Percentiles rank a stretch among this genome's conserved stretches.
Conservation (phyloP, 2,797 vertebrate species). For the Gambusia yucatana region DNA sequence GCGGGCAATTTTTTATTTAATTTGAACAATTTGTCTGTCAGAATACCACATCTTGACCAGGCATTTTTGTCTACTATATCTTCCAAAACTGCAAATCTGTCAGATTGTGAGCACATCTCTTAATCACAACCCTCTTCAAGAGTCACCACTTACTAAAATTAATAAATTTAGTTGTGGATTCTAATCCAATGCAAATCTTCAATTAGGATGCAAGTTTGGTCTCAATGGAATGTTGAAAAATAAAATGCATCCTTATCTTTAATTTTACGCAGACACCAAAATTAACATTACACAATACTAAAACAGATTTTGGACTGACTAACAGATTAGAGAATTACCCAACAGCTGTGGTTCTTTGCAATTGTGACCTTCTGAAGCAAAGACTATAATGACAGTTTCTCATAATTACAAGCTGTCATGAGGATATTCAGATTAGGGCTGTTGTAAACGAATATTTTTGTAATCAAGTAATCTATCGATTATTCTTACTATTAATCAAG, state of each 20-base stretch:
- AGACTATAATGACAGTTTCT: constrained; percentile 29
- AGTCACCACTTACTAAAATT: not conserved
- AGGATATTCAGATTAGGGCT: not conserved
- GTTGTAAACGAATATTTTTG: too few relatives aligned
- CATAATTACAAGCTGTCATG: constrained; percentile 28
- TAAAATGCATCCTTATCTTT: not conserved
- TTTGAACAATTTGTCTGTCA: not conserved
- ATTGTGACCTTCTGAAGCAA: constrained; percentile 38
- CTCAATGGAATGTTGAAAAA: not conserved
- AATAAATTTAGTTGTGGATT: not conserved
- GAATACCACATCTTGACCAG: not conserved
- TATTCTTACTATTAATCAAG: too few relatives aligned
- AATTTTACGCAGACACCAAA: not conserved
- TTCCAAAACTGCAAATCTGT: not conserved
- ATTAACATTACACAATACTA: constrained; percentile 25
- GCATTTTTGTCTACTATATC: not conserved
- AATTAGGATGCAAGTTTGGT: not conserved
- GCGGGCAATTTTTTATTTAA: not conserved
- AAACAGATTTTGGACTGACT: constrained; percentile 11
- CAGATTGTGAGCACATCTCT: not conserved
- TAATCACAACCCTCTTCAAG: not conserved
- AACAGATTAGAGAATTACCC: constrained; percentile 38
- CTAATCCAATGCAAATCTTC: not conserved
- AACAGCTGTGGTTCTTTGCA: constrained; percentile 43
- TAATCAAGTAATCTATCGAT: too few relatives aligned